Evolutionary conservation across 2,113 vertebrate species (phyloP), one percentile per base, ranked within the genome.

Genomic region (Oncorhynchus mykiss): DNA sequence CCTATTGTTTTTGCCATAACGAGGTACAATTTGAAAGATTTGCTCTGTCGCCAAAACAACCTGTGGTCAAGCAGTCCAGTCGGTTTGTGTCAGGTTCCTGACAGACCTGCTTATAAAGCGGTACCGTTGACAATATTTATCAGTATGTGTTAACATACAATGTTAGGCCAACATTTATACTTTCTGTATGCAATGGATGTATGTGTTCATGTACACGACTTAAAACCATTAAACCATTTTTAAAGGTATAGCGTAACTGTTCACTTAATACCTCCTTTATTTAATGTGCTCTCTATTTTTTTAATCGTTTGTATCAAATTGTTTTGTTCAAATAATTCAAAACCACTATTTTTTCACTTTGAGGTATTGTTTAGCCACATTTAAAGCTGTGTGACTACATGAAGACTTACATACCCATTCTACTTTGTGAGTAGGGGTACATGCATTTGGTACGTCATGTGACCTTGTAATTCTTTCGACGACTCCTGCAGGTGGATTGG

Each of bases 201-300:
- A 88, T 86, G 82, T 91, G 90, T 91, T 89, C 90, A 86, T 90
- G 89, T 93, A 89, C 86, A 90, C 88, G 87, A 82, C 84, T 91
- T 90, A 86, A 75, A 34, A 34, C 34, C 86, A 91, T 90, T 91
- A 92, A 92, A 91, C 81, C 66, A 91, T 92, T 92, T 92, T 93
- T 83, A 88, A 85, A 90, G 85, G 82, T 90, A 80, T 73, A 80
- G 73, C 18, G 25, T 48, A 68, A 39, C 74, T 69, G 48, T 70
- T 39, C 49, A 49, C 73, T 83, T 68, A 79, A 22, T 45, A 45
- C 81, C 84, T 76, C 54, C 24, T 31, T 82, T 5, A 71, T 84
- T 87, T 76, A 68, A 67, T 72, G 25, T 74, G 59, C 18, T 67
- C 39, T 64, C 25, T 14, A 11, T 65, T 66, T 74, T 75, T 75